Base-by-base conservation (phyloP, 2,113 vertebrate species). In the Ammodytes dubius region DNA sequence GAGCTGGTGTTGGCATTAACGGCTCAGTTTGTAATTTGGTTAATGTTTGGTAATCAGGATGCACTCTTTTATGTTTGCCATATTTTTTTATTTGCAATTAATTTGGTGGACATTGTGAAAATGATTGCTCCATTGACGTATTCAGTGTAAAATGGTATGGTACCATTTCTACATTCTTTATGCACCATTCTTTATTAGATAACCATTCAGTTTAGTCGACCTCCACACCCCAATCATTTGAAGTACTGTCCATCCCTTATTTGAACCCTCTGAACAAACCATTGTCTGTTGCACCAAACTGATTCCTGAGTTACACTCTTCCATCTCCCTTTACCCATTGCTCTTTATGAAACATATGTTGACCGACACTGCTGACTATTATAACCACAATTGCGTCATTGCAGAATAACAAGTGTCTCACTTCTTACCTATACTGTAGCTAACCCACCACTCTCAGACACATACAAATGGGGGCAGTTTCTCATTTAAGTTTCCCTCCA, bases 331-430 rank as follows among this genome's bases (percentile, higher is more conserved):
- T 42, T 3, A 52, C 7, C 4, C 47, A 53, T 7, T 43, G 59
- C 39, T 63, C 59, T 45, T 73, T 50, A 42, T 61, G 7, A 61
- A 52, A 54, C 9, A 27, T 67, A 43, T 77, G 42, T 54, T 54
- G 15, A 43, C 5, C 14, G n/a, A 35, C 1, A 45, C 40, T 40
- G n/a, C 57, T 46, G 14, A 59, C 10, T 45, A 47, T 59, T 11
- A n/a, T 3, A 15, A 12, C 27, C 11, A 42, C 3, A 9, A 6
- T 53, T 19, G 11, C 5, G 3, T 35, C 47, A 46, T 17, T 57
- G 54, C 39, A 43, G 8, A 61, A 61, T 43, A 3, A 39, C 4
- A n/a, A 40, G 50, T 27, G 66, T 42, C 45, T n/a, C n/a, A 49
- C 12, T 49, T 50, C 3, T 40, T 37, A 19, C 27, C 27, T 27